phyloP scores from a whole-genome alignment of 2,888 invertebrate genomes.

The Apodemia duryi region DNA sequence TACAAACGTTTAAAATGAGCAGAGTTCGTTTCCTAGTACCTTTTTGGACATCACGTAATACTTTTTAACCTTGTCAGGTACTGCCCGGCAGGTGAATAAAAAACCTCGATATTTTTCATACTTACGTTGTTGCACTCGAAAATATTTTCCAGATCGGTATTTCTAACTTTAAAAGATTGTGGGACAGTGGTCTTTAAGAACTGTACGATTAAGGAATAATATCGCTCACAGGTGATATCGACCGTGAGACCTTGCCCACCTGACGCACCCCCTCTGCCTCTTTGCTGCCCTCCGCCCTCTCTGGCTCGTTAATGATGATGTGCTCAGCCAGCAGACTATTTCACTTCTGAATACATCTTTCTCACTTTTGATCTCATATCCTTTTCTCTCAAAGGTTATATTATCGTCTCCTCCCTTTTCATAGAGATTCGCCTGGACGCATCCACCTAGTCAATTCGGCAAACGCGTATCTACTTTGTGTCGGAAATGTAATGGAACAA shows the following conservation, averaged over 20 bases:
- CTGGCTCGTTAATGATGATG: slow-evolving; percentile 89
- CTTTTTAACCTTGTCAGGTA: not conserved
- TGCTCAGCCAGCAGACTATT: slow-evolving; percentile 87
- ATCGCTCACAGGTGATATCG: slow-evolving; percentile 64
- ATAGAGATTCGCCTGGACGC: slow-evolving; percentile 68
- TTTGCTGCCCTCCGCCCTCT: slow-evolving; percentile 79
- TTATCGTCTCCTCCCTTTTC: slow-evolving; percentile 56
- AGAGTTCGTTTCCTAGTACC: not conserved
- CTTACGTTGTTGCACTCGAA: slow-evolving; percentile 76
- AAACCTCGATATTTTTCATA: slow-evolving; percentile 76
- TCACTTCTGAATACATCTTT: slow-evolving; percentile 84
- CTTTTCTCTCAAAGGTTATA: slow-evolving; percentile 44
- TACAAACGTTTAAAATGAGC: not conserved
- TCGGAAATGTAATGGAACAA: slow-evolving; percentile 80
- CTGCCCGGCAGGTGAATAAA: slow-evolving; percentile 56
- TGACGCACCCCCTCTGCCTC: slow-evolving; percentile 79
- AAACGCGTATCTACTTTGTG: slow-evolving; percentile 79
- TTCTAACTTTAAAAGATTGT: slow-evolving; percentile 43
- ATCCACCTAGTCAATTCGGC: slow-evolving; percentile 78
- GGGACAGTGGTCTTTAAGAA: slow-evolving; percentile 56
- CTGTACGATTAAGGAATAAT: slow-evolving; percentile 58
- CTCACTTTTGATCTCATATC: slow-evolving; percentile 76
- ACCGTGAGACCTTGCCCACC: slow-evolving; percentile 80
- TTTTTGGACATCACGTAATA: not conserved
- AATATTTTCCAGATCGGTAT: slow-evolving; percentile 66